Percentiles rank a stretch among this genome's conserved stretches.
Conservation (phyloP, 2,888 invertebrate species). For the Megastigmus dorsalis region DNA sequence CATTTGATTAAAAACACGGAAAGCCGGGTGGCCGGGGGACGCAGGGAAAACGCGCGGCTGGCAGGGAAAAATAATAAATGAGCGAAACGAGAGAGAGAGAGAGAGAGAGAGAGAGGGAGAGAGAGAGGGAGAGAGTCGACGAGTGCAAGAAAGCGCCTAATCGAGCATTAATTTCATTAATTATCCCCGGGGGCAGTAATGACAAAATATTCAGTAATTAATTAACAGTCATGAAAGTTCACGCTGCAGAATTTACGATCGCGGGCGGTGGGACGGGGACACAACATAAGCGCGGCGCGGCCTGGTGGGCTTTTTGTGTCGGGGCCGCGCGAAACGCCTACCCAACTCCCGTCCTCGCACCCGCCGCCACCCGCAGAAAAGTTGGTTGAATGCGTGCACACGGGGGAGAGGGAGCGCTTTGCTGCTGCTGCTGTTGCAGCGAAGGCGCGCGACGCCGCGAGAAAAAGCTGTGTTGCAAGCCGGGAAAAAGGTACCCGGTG, state of each 20-base stretch:
- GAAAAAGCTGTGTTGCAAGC: too few species aligned
- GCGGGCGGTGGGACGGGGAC: neutral
- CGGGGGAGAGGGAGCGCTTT: too few species aligned
- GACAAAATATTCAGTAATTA: slow-evolving; percentile 53
- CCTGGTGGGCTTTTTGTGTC: slow-evolving; percentile 40
- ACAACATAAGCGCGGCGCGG: too few species aligned
- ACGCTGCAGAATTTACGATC: slow-evolving; percentile 32
- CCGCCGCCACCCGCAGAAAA: neutral
- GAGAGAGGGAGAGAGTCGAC: neutral
- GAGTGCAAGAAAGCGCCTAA: slow-evolving; percentile 44
- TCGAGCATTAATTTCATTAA: slow-evolving; percentile 53
- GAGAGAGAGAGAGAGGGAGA: neutral
- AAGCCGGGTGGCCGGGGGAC: neutral
- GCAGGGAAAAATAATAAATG: slow-evolving; percentile 43
- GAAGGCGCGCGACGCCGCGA: neutral
- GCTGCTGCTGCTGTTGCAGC: too few species aligned
- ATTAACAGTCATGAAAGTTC: slow-evolving; percentile 52
- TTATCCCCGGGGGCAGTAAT: slow-evolving; percentile 31
- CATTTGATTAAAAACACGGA: slow-evolving; percentile 42
- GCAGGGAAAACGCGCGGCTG: too few species aligned
- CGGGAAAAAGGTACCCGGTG: too few species aligned
- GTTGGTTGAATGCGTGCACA: neutral
- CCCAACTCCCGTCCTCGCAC: neutral
- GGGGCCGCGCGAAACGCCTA: neutral
- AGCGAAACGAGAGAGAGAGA: slow-evolving; percentile 5